A percentile compares a stretch with the other conserved stretches of the same genome.
Conservation (phyloP, 2,888 invertebrate genomes). For the Gisinianus flammeolus region DNA sequence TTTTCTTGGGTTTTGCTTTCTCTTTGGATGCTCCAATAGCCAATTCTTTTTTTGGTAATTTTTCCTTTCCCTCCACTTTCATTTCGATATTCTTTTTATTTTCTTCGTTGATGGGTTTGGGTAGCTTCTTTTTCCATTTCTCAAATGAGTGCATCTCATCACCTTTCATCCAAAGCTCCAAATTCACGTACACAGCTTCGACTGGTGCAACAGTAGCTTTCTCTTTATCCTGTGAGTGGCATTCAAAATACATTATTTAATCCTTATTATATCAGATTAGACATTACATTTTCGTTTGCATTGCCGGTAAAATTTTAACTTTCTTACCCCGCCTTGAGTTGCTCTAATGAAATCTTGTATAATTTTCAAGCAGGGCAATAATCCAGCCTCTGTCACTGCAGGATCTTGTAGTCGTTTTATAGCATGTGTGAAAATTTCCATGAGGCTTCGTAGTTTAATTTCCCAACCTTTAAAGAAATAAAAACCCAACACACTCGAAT, state of each 20-base stretch:
- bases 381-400: slow-evolving; percentile 87
- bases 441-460: slow-evolving; percentile 81
- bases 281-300: too few species aligned
- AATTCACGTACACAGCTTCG: slow-evolving; percentile 73
- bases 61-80: background rate
- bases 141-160: slow-evolving; percentile 73
- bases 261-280: too few species aligned
- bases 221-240: too few species aligned
- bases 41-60: slow-evolving; percentile 12
- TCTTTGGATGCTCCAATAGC: slow-evolving; percentile 28
- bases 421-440: slow-evolving; percentile 83
- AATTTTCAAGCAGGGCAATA: slow-evolving; percentile 90
- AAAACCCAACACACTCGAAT: too few species aligned
- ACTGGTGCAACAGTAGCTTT: slow-evolving; percentile 66
- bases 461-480: too few species aligned
- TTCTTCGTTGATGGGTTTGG: slow-evolving; percentile 57
- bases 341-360: slow-evolving; percentile 75
- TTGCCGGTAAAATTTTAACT: too few species aligned
- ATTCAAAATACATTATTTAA: too few species aligned
- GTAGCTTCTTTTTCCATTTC: slow-evolving; percentile 73
- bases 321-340: slow-evolving; percentile 58
- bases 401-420: slow-evolving; percentile 79
- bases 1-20: slow-evolving; percentile 28
- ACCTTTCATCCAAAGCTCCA: slow-evolving; percentile 75
- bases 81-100: slow-evolving; percentile 21